Conservation (phyloP, 2,797 vertebrate genomes). For the Phalanger gymnotis region DNA sequence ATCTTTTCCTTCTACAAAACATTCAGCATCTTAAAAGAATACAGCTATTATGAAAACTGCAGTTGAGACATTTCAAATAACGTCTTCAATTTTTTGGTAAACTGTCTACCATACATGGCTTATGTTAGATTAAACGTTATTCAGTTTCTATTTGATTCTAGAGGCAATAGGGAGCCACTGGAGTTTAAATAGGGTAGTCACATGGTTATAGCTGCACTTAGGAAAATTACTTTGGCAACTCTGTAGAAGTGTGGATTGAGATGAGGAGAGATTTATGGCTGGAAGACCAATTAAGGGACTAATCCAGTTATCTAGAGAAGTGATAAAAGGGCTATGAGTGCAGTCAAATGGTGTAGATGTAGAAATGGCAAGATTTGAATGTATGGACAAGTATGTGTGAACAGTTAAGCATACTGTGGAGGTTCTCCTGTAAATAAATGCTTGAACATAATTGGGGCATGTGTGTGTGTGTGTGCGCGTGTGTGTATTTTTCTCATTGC, state of each 20-base stretch:
- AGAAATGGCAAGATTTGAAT: background rate
- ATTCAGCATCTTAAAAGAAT: background rate
- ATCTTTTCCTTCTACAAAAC: background rate
- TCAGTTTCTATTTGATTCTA: background rate
- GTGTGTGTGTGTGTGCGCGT: background rate
- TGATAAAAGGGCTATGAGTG: background rate
- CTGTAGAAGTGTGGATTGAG: background rate
- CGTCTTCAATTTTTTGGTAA: background rate
- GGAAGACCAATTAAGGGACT: background rate
- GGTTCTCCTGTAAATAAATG: background rate
- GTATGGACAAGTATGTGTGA: background rate
- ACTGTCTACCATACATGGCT: background rate
- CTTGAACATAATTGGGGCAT: background rate
- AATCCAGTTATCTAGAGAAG: background rate
- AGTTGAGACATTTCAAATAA: background rate
- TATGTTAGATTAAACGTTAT: background rate
- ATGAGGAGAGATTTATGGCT: background rate
- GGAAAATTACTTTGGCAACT: background rate
- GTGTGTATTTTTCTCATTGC: background rate
- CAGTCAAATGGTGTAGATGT: background rate
- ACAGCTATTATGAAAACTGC: background rate
- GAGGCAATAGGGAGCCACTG: background rate
- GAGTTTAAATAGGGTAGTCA: background rate
- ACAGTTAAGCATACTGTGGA: background rate
- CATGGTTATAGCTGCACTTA: background rate